Evolutionary conservation across 2,113 vertebrate genomes (phyloP), one percentile per base, ranked within the genome.

Genomic region (Ursus arctos): DNA sequence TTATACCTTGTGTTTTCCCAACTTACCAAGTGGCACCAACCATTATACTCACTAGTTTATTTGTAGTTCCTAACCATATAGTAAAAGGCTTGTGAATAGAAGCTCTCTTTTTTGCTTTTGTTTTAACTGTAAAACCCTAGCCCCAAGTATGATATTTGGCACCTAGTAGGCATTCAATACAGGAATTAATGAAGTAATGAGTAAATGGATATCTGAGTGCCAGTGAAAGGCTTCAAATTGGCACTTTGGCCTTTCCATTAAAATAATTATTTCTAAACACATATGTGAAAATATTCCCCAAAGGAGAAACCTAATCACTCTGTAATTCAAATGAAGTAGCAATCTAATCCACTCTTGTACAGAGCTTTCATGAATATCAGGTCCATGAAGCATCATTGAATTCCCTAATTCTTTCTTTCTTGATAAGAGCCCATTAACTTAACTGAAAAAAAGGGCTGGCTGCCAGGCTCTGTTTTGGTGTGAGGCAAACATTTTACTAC

Each of bases 201-300:
- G 18, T 77, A 72, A 86, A 83, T 80, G 15, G 49, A n/a, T 28
- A 26, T 51, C n/a, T 79, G 19, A 91, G 49, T 51, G 28, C 13
- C 87, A 90, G 6, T 22, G 31, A 72, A 74, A 80, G 51, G 2
- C 26, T 88, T 88, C 84, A 43, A 80, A 91, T n/a, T n/a, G 47
- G n/a, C 33, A 36, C 16, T 88, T 63, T 94, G n/a, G 18, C 13
- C 72, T 95, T 92, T 95, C 21, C 47, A 71, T 91, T 86, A 85
- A 94, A 97, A 63, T 91, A 67, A 53, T 40, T 94, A 79, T 95
- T 97, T 97, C 85, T 97, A 88, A 96, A 91, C 65, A 93, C 65
- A 79, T 81, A 85, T 77, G 14, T 72, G 65, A 94, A 97, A 97
- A 80, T 92, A 97, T 81, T 71, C 84, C 67, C 51, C 7, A 77